A percentile compares a stretch with the other conserved stretches of the same genome.
Evolutionary conservation across 2,888 invertebrate genomes (phyloP).

Genomic region (Elegia similella): DNA sequence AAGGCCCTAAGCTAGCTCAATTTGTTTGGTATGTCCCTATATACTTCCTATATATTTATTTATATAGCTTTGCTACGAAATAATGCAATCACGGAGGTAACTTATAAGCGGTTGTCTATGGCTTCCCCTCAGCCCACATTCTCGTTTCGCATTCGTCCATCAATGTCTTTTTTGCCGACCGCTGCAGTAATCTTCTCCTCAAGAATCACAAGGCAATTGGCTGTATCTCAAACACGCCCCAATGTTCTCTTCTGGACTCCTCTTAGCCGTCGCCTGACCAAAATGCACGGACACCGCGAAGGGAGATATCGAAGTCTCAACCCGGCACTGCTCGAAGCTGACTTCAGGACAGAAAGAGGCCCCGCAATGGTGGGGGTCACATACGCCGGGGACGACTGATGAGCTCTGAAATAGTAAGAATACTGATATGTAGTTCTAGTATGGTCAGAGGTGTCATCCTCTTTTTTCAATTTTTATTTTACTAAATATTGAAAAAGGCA

Average conservation of each 20-base stretch:
- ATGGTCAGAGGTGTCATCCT: too few species aligned
- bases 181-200: conserved; percentile 1
- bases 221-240: conserved; percentile 89
- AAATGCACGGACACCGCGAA: conserved; percentile 91
- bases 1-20: too few species aligned
- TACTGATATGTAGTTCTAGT: not conserved
- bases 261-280: conserved; percentile 84
- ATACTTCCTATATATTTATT: too few species aligned
- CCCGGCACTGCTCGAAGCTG: conserved; percentile 75
- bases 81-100: too few species aligned
- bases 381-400: conserved; percentile 82
- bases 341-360: conserved; percentile 84
- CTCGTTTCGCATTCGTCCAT: too few species aligned
- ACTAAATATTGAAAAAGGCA: too few species aligned
- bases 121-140: too few species aligned
- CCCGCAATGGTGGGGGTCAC: conserved; percentile 91
- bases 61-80: too few species aligned
- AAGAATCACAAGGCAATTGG: conserved; percentile 84
- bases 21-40: too few species aligned
- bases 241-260: conserved; percentile 89
- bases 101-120: too few species aligned
- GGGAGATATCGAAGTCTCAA: conserved; percentile 89
- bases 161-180: too few species aligned
- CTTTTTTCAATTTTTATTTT: too few species aligned
- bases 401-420: conserved; percentile 72